Evolutionary conservation across 2,113 vertebrate genomes (phyloP).

Genomic region (Coryphaenoides rupestris): DNA sequence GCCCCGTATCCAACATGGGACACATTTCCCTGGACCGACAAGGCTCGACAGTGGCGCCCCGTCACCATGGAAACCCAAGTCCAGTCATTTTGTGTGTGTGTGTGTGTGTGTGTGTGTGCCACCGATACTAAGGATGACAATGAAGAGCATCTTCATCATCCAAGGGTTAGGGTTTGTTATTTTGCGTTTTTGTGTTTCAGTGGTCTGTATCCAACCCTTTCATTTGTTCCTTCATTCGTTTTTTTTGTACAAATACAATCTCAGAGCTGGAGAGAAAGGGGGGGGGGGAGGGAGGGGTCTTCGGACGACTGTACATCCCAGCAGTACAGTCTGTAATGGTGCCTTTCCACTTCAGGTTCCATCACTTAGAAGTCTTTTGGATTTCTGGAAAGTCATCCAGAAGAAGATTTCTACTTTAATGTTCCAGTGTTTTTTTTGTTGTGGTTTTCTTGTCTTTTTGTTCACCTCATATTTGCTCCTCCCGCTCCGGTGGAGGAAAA

Average conservation of each 20-base stretch:
- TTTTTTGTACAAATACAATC: conserved; percentile 45
- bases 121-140: no score
- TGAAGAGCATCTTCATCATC: no score
- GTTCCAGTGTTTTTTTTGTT: conserved; percentile 60
- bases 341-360: conserved; percentile 32
- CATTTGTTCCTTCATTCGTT: conserved; percentile 61
- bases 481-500: conserved; percentile 46
- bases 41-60: background rate
- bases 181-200: conserved; percentile 32
- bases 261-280: conserved; percentile 43
- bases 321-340: conserved; percentile 23
- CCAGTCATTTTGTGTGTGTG: background rate
- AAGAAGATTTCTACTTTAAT: conserved; percentile 31
- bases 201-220: conserved; percentile 31
- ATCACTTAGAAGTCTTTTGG: conserved; percentile 31
- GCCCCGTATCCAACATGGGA: no score
- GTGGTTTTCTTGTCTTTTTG: conserved; percentile 14
- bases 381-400: conserved; percentile 33
- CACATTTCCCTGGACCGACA: background rate
- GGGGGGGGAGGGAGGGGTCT: conserved; percentile 33
- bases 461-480: conserved; percentile 52
- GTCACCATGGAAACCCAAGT: background rate
- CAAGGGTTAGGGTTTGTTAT: conserved; percentile 28
- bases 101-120: no score
- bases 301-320: conserved; percentile 46